phyloP scores from a whole-genome alignment of 2,113 vertebrate species.

The Rana temporaria region DNA sequence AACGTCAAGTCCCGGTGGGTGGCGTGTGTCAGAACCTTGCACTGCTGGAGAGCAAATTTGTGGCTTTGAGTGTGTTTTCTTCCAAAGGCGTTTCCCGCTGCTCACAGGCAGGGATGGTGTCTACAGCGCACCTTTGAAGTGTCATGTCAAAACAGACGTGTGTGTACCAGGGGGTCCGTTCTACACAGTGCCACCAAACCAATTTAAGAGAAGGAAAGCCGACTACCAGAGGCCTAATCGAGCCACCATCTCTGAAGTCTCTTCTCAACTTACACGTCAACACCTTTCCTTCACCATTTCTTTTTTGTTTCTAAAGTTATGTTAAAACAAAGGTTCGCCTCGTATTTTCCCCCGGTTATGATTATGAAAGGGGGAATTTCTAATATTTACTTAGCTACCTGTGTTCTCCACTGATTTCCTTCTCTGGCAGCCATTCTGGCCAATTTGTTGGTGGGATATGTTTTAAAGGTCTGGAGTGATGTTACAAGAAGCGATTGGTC shows the following conservation, averaged over 20 bases:
- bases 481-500: too few relatives aligned
- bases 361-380: neutral
- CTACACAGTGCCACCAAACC: constrained; percentile 77
- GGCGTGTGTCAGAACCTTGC: constrained; percentile 55
- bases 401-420: neutral
- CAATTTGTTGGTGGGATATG: neutral
- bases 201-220: constrained; percentile 58
- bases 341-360: neutral
- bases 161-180: constrained; percentile 70
- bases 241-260: neutral
- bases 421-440: neutral
- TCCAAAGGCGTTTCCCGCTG: constrained; percentile 77
- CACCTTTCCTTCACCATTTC: neutral
- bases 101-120: constrained; percentile 75
- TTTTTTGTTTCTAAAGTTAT: neutral
- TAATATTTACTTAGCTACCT: neutral
- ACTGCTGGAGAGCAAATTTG: constrained; percentile 63
- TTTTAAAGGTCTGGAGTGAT: neutral
- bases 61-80: constrained; percentile 79
- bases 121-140: constrained; percentile 88
- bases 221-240: neutral
- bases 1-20: constrained; percentile 59
- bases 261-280: neutral
- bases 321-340: neutral
- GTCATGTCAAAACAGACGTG: constrained; percentile 84